Evolutionary conservation across 53 echinoderm and acorn worm species (phyloP), one percentile per base, ranked within the genome.

Genomic region (Zoroaster sp.): DNA sequence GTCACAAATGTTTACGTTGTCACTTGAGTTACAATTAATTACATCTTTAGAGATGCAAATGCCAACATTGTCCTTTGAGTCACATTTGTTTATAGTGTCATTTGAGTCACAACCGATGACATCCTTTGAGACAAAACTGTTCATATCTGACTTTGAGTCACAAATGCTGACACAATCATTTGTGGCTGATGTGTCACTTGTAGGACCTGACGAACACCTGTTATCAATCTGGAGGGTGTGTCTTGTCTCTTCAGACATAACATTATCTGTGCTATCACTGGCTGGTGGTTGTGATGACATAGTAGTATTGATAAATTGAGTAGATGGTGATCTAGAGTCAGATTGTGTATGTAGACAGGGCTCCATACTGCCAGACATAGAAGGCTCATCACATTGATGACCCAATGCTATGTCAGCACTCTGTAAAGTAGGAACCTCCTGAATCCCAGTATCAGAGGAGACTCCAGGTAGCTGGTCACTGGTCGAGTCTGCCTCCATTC

Each of bases 401-500:
- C 40, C 74, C 25, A 42, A 18, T 37, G 9, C 23, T 7, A 40
- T 70, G 36, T 31, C 70, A 33, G 14, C 34, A 74, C 23, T 21
- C 36, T 74, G 36, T 74, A 65, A 12, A 65, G 10, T 74, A 47
- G 10, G 47, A 51, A 39, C 21, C 36, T 77, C 23, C 15, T 85
- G 47, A 71, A 14, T 7, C 21, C n/a, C 10, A 10, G 23, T 70
- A 4, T 71, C 25, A 41, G 3, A 15, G 31, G 33, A 20, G 35
- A 69, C 49, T 71, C 69, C 51, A n/a, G 69, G 47, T 17, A 51
- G 46, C 46, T 49, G 46, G 35, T 85, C 85, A 85, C 85, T 49
- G n/a, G 70, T 85, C 23, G 85, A 85, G 49, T 85, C 85, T 37
- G 85, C 70, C 71, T 85, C 85, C 85, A 85, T 85, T 41, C 43